Percentiles rank a stretch among this genome's conserved stretches.
These are phyloP conservation scores for Leguminivora glycinivorella DNA, from an alignment of 1,140 invertebrate species.

Conservation along the genomic window DNA sequence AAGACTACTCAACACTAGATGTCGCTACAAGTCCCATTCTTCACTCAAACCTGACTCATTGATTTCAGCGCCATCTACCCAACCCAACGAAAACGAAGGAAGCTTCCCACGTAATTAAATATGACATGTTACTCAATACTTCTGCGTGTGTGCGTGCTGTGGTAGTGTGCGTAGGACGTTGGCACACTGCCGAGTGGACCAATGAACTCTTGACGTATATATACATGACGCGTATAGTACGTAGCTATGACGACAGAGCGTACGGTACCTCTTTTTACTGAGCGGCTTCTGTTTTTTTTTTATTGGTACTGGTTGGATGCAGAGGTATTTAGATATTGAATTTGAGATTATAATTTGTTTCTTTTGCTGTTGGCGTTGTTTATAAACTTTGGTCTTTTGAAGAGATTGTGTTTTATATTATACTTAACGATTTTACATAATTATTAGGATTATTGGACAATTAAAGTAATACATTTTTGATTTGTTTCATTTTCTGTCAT, in stretches of 20 bases:
- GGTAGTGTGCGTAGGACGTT: conserved; percentile 61
- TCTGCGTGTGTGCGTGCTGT: conserved; percentile 45
- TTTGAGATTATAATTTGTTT: no score
- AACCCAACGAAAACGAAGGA: neutral
- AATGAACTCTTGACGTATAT: conserved; percentile 70
- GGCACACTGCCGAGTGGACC: conserved; percentile 75
- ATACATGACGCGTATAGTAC: conserved; percentile 40
- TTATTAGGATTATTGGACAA: no score
- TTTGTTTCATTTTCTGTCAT: no score
- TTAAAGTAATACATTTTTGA: no score
- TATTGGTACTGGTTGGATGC: neutral
- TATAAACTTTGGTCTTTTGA: no score
- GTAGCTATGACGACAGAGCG: conserved; percentile 53
- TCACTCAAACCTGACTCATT: neutral
- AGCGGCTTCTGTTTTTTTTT: neutral
- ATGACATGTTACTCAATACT: conserved; percentile 25
- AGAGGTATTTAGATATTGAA: neutral
- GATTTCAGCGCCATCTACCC: neutral
- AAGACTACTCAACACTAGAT: neutral
- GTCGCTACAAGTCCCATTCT: neutral
- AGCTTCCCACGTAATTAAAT: conserved; percentile 3
- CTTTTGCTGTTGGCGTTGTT: no score
- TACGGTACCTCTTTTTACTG: conserved; percentile 38
- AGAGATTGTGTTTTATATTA: no score
- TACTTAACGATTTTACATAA: no score